Evolutionary conservation across 2,888 invertebrate species (phyloP), one percentile per base, ranked within the genome.

Genomic region (Plebejus melissa): DNA sequence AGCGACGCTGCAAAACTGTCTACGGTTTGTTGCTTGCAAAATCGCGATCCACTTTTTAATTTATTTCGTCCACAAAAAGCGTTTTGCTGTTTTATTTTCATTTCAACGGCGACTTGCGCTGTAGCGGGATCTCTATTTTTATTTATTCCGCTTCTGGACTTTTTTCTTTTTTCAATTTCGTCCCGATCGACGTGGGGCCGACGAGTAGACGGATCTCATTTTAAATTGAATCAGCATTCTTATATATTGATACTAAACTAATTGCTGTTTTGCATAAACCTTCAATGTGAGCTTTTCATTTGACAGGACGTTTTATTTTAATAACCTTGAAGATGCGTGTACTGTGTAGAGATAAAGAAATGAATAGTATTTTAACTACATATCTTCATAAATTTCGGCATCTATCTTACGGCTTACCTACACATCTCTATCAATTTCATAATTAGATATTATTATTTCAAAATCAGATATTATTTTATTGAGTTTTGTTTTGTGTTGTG

Each of bases 61-160:
- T 93, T 91, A 93, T 93, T 93, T 93, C 91, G 89, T 89, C 88
- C 93, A 90, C 92, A 91, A 91, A 91, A 90, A 90, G 88, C 89
- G 87, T 91, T 90, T 87, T 87, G 87, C 86, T 86, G 88, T 90
- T 92, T 93, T 91, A 91, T 93, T 93, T 93, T 86, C 91, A 91
- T 92, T 93, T 93, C 93, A 91, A 90, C 93, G 90, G 88, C 88
- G 92, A 93, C 92, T 93, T 93, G 92, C 91, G 89, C 90, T 90
- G 91, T 91, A 91, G 91, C 91, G 90, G 92, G 87, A 89, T 91
- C 90, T 92, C 92, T 93, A 93, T 93, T 93, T 93, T 93, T 93
- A 90, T 93, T 93, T 93, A 91, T 91, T 91, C 89, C 87, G 81
- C 85, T 83, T 81, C 85, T 84, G 80, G 81, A 81, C 82, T 85